Percentiles rank a stretch among this genome's conserved stretches.
Conservation (phyloP, 2,888 invertebrate genomes). For the Portevinia maculata region DNA sequence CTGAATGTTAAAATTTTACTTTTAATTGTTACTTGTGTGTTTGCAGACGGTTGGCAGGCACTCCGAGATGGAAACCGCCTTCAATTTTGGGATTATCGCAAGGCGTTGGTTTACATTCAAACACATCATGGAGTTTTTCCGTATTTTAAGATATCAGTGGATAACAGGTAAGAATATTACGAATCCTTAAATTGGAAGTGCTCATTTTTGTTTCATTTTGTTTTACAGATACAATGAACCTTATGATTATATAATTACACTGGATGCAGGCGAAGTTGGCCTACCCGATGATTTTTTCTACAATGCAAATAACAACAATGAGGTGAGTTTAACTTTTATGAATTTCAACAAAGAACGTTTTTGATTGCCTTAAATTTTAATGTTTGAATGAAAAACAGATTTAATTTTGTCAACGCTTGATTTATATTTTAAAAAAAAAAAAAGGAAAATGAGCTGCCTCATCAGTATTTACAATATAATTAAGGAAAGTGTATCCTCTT, state of each 20-base stretch:
- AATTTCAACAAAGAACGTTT: too few relatives aligned
- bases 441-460: too few relatives aligned
- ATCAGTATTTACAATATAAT: too few relatives aligned
- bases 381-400: too few relatives aligned
- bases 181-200: not conserved
- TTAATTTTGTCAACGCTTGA: too few relatives aligned
- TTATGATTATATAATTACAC: slow-evolving; percentile 81
- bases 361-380: too few relatives aligned
- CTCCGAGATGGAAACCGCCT: slow-evolving; percentile 78
- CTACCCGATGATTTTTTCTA: slow-evolving; percentile 81
- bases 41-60: slow-evolving; percentile 81
- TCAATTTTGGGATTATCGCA: slow-evolving; percentile 80
- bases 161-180: slow-evolving; percentile 77
- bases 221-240: slow-evolving; percentile 78
- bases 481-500: too few relatives aligned
- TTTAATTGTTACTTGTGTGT: slow-evolving; percentile 1
- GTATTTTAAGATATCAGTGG: slow-evolving; percentile 81
- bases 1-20: slow-evolving; percentile 8
- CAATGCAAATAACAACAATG: slow-evolving; percentile 79
- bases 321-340: slow-evolving; percentile 75
- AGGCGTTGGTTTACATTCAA: slow-evolving; percentile 79
- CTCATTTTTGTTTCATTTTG: slow-evolving; percentile 10
- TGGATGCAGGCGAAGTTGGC: slow-evolving; percentile 81
- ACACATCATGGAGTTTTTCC: slow-evolving; percentile 81
- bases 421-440: too few relatives aligned